A percentile compares a stretch with the other conserved stretches of the same genome.
Conservation (phyloP, 2,797 vertebrate species). For the Poecilia picta region DNA sequence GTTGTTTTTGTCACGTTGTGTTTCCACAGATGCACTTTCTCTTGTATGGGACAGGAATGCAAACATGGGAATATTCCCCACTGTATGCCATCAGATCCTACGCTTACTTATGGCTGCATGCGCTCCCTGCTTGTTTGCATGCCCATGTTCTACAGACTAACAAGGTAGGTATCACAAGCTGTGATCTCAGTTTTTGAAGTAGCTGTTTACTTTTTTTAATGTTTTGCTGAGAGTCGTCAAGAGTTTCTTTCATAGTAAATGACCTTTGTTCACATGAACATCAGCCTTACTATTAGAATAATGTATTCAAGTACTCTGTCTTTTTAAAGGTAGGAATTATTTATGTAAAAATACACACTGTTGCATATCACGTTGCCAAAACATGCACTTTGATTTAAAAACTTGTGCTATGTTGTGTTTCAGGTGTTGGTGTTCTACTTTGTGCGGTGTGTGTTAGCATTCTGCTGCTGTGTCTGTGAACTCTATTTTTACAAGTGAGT, state of each 20-base stretch:
- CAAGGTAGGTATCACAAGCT: slow-evolving; percentile 82
- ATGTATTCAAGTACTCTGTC: not conserved
- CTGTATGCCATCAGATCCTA: slow-evolving; percentile 96
- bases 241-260: not conserved
- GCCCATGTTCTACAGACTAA: slow-evolving; percentile 94
- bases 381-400: slow-evolving; percentile 13
- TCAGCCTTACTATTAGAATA: not conserved
- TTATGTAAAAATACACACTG: not conserved
- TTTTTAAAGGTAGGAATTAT: not conserved
- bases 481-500: slow-evolving; percentile 99
- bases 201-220: not conserved
- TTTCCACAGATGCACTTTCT: slow-evolving; percentile 92
- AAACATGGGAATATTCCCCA: slow-evolving; percentile 99
- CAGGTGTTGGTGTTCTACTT: slow-evolving; percentile 99
- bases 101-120: slow-evolving; percentile 95
- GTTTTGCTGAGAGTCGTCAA: not conserved
- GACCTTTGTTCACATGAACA: too few relatives aligned
- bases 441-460: slow-evolving; percentile 94
- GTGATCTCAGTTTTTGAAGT: not conserved
- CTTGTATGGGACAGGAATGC: slow-evolving; percentile 95
- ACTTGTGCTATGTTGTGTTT: slow-evolving; percentile 45
- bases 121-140: slow-evolving; percentile 93
- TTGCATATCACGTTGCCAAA: not conserved
- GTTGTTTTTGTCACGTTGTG: not conserved
- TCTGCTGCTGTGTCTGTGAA: slow-evolving; percentile 95